A percentile compares a stretch with the other conserved stretches of the same genome.
These are phyloP conservation scores for Apeira syringaria DNA, from an alignment of 2,888 invertebrate species.

Conservation along the genomic window DNA sequence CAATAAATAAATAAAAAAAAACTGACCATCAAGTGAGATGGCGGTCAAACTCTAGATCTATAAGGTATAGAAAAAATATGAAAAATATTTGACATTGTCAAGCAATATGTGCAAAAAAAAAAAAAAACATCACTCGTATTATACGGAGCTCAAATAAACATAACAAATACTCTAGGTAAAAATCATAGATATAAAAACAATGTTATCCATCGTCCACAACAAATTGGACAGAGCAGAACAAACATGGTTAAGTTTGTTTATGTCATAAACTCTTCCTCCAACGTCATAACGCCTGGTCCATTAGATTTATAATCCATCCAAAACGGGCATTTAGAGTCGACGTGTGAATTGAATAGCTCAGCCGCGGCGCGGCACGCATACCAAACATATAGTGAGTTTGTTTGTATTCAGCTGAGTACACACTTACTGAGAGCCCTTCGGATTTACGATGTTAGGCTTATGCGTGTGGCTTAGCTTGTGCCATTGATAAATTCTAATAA, in stretches of 20 bases:
- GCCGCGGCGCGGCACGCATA: conserved; percentile 19
- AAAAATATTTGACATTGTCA: no score
- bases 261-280: not conserved
- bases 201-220: no score
- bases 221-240: not conserved
- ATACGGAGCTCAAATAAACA: no score
- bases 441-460: not conserved
- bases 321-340: conserved; percentile 20
- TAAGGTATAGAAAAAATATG: no score
- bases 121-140: no score
- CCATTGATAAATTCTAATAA: no score
- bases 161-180: no score
- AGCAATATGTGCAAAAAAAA: no score
- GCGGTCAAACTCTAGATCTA: no score
- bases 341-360: conserved; percentile 28
- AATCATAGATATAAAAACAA: no score
- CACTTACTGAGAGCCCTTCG: not conserved
- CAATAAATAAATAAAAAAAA: no score
- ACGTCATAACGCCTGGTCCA: conserved; percentile 4
- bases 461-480: not conserved
- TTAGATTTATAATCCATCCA: conserved; percentile 20
- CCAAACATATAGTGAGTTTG: conserved; percentile 12
- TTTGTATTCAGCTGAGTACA: conserved; percentile 19
- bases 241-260: not conserved
- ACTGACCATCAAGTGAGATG: no score